Conservation (phyloP, 53 echinoderm and acorn worm species). For the Antedon mediterranea region DNA sequence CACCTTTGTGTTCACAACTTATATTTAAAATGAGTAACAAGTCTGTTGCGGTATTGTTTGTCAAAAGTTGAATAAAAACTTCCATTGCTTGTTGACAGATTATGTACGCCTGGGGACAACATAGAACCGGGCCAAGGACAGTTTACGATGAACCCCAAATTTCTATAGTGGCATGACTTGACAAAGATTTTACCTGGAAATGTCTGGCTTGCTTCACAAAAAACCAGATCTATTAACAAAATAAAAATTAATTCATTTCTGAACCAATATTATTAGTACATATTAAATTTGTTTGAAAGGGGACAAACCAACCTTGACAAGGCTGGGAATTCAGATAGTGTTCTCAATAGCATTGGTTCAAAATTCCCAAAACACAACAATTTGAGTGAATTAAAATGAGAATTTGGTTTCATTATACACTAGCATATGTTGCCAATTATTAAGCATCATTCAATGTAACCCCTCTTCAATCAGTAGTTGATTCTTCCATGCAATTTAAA, state of each 20-base stretch:
- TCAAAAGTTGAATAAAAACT: neutral
- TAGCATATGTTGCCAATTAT: neutral
- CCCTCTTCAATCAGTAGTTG: neutral
- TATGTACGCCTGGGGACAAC: neutral
- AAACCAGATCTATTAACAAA: too few species aligned
- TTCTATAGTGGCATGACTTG: neutral
- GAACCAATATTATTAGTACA: neutral
- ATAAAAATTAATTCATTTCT: too few species aligned
- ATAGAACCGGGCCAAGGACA: neutral
- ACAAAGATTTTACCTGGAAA: neutral
- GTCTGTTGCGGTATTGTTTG: neutral
- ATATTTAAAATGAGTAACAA: neutral
- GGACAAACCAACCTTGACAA: neutral
- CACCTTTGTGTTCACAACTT: neutral
- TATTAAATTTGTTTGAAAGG: neutral
- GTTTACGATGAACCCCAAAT: neutral
- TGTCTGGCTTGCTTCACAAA: neutral
- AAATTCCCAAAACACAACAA: neutral
- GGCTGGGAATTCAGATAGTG: neutral
- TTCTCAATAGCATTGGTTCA: neutral
- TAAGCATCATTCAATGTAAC: neutral
- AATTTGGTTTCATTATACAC: neutral
- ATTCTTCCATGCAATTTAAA: neutral
- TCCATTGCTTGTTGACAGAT: neutral
- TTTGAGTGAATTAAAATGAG: neutral